phyloP scores from a whole-genome alignment of 2,113 vertebrate species.

The Phycodurus eques region DNA sequence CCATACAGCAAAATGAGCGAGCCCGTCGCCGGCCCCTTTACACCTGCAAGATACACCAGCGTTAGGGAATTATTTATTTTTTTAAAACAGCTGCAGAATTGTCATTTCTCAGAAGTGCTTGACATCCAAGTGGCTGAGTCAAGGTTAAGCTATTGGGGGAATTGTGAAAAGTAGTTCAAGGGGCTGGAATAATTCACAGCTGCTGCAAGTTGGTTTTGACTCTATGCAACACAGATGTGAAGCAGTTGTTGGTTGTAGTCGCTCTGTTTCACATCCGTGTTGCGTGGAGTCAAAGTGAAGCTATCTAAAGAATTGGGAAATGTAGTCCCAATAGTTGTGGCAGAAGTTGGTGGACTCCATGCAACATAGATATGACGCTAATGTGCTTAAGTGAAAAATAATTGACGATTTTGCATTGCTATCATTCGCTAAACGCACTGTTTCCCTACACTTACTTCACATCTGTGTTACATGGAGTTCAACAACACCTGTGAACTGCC shows the following conservation, averaged over 20 bases:
- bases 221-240: too few relatives aligned
- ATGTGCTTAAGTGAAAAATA: too few relatives aligned
- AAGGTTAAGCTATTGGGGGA: too few relatives aligned
- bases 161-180: neutral
- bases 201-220: too few relatives aligned
- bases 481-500: too few relatives aligned
- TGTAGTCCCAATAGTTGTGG: too few relatives aligned
- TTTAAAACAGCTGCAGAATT: neutral
- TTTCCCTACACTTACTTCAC: too few relatives aligned
- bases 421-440: too few relatives aligned
- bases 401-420: too few relatives aligned
- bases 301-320: neutral
- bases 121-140: neutral
- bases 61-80: neutral
- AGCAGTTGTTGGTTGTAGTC: neutral
- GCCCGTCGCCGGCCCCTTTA: constrained; percentile 74
- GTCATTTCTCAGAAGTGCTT: neutral
- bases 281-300: neutral
- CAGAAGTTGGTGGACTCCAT: neutral
- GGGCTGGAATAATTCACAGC: too few relatives aligned
- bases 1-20: constrained; percentile 83
- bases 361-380: neutral
- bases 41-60: constrained; percentile 74
- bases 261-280: neutral
- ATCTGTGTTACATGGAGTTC: too few relatives aligned